These are phyloP conservation scores for Chrysomela aeneicollis DNA, from an alignment of 2,888 invertebrate species.

Conservation along the genomic window DNA sequence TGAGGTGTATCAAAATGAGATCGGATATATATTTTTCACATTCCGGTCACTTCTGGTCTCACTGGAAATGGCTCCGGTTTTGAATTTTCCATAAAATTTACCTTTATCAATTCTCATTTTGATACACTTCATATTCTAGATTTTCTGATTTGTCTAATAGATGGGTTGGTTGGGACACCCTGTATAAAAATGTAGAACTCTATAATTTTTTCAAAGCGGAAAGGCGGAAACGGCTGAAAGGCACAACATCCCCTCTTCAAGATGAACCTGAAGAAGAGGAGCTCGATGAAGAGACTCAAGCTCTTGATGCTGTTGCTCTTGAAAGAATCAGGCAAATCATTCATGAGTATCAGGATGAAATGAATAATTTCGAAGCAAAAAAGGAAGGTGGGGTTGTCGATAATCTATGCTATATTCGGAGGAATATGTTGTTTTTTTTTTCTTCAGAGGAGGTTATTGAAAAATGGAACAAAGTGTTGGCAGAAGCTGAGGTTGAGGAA, in stretches of 20 bases:
- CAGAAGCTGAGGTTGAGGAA: conserved; percentile 92
- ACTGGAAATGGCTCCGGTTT: no score
- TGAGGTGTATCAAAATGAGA: no score
- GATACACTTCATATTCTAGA: no score
- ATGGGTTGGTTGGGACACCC: no score
- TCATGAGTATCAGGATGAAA: conserved; percentile 82
- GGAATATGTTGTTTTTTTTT: no score
- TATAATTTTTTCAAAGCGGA: conserved; percentile 65
- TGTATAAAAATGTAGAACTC: no score
- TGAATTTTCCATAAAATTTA: no score
- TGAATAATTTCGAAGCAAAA: conserved; percentile 73
- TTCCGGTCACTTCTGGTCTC: no score
- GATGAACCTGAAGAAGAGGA: conserved; percentile 68
- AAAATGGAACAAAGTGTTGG: conserved; percentile 73
- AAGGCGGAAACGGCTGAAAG: conserved; percentile 67
- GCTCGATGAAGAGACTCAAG: conserved; percentile 79
- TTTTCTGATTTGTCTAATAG: no score
- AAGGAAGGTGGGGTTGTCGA: conserved; percentile 65
- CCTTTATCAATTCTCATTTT: no score
- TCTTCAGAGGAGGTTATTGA: conserved; percentile 71
- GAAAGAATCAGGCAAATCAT: conserved; percentile 82
- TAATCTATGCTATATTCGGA: no score
- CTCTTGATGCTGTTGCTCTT: conserved; percentile 77
- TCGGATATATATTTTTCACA: no score
- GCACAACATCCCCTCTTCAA: conserved; percentile 68